phyloP scores from a whole-genome alignment of 2,113 vertebrate genomes.

The Cryptotis parvus region DNA sequence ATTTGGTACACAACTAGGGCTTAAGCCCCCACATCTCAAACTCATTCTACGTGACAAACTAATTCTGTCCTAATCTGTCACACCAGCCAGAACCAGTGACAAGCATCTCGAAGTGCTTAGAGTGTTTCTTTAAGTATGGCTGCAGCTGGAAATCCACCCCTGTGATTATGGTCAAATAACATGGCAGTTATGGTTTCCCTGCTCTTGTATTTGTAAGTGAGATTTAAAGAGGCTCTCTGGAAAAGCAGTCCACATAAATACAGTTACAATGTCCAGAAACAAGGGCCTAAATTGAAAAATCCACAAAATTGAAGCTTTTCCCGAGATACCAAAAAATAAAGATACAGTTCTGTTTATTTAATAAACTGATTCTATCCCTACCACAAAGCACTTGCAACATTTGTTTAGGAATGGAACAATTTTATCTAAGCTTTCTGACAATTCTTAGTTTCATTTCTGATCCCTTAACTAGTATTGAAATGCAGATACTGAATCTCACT shows the following conservation, averaged over 20 bases:
- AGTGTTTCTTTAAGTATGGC: constrained; percentile 62
- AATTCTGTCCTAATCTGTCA: not conserved
- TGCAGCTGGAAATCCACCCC: constrained; percentile 62
- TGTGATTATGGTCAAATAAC: constrained; percentile 76
- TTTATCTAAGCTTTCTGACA: constrained; percentile 56
- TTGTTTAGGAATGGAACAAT: constrained; percentile 60
- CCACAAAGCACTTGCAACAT: constrained; percentile 62
- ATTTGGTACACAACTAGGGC: not conserved
- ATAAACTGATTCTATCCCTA: constrained; percentile 52
- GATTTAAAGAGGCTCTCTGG: constrained; percentile 68
- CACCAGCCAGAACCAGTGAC: constrained; percentile 44
- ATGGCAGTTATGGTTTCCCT: constrained; percentile 73
- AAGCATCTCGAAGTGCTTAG: constrained; percentile 57
- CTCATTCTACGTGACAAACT: constrained; percentile 45
- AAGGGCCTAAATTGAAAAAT: constrained; percentile 69
- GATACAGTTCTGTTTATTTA: constrained; percentile 66
- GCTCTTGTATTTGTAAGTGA: constrained; percentile 70
- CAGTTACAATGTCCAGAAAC: constrained; percentile 59
- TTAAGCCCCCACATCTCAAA: not conserved
- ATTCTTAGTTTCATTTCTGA: constrained; percentile 38
- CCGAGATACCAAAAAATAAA: constrained; percentile 66
- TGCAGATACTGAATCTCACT: constrained; percentile 29
- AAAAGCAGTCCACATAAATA: constrained; percentile 69
- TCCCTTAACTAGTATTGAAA: constrained; percentile 41
- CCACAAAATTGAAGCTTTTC: constrained; percentile 60